Evolutionary conservation across 2,888 invertebrate species (phyloP), one percentile per base, ranked within the genome.

Genomic region (Scotopteryx bipunctaria): DNA sequence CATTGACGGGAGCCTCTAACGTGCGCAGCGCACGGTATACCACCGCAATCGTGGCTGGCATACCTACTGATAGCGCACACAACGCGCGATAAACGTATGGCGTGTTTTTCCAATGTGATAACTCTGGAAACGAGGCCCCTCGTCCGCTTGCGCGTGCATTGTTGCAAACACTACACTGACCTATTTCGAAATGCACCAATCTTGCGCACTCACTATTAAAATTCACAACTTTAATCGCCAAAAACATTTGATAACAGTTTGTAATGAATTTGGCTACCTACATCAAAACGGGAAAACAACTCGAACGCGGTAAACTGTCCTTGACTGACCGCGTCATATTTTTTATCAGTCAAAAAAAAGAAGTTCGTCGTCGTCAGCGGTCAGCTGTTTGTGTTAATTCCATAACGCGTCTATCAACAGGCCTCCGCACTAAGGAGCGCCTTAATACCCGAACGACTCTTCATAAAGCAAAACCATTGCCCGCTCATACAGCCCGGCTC

Each of bases 351-450:
- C 76, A 78, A 82, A 83, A 82, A n/a, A 81, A 86, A 81, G 79
- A 81, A 79, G 76, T 76, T 82, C 81, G 78, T 78, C 76, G 78
- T 75, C 76, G 81, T 74, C 78, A 72, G 75, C 84, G 78, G 84
- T 88, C 89, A 89, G 88, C 88, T 88, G 89, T 89, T 88, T 83
- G 81, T 82, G 82, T 81, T 86, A 81, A 82, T 76, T 82, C 76
- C 79, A 78, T 74, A 77, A 70, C 76, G 79, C 81, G 81, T 83
- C 83, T 85, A 88, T 85, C 85, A 85, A 88, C 86, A 86, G 75
- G 73, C 70, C 69, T 65, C 63, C 51, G 59, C 66, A 83, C 69
- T 48, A 57, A 59, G 60, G 53, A 56, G 60, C 55, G 48, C 50
- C 48, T 64, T 63, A 69, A 61, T 58, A 61, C 37, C 25, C 57